Conservation (phyloP, 2,113 vertebrate species). For the Neomonachus schauinslandi region DNA sequence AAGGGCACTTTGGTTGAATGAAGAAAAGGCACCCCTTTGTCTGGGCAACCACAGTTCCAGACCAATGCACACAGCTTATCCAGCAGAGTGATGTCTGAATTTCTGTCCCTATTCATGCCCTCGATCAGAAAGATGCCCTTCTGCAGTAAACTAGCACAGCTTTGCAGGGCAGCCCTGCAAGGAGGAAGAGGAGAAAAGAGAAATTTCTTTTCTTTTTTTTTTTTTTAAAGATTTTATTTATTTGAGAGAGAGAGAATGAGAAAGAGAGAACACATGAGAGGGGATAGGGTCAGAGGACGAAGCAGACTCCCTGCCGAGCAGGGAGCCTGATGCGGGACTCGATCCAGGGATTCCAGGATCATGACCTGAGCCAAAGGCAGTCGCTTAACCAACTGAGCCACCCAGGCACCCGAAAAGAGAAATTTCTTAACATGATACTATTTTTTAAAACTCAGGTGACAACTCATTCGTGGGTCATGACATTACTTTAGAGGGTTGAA, state of each 20-base stretch:
- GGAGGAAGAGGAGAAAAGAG: background rate
- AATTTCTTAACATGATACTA: background rate
- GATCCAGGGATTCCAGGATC: no score
- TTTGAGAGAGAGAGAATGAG: no score
- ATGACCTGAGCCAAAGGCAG: no score
- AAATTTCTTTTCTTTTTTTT: no score
- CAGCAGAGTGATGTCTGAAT: background rate
- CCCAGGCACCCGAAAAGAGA: background rate
- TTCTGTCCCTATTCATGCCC: background rate
- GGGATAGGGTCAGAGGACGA: no score
- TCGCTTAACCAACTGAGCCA: no score
- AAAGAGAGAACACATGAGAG: no score
- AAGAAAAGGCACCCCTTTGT: background rate
- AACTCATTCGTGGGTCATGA: background rate
- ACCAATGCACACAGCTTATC: background rate
- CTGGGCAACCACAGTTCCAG: background rate
- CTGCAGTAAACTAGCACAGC: background rate
- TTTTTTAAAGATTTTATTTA: no score
- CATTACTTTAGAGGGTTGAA: conserved; percentile 23
- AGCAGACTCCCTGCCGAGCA: no score
- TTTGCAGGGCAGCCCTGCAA: background rate
- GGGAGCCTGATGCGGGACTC: no score
- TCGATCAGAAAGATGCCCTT: background rate
- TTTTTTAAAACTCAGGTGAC: conserved; percentile 4
- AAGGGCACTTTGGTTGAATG: background rate